phyloP scores from a whole-genome alignment of 2,113 vertebrate genomes.

The Pachycephala philippinensis region DNA sequence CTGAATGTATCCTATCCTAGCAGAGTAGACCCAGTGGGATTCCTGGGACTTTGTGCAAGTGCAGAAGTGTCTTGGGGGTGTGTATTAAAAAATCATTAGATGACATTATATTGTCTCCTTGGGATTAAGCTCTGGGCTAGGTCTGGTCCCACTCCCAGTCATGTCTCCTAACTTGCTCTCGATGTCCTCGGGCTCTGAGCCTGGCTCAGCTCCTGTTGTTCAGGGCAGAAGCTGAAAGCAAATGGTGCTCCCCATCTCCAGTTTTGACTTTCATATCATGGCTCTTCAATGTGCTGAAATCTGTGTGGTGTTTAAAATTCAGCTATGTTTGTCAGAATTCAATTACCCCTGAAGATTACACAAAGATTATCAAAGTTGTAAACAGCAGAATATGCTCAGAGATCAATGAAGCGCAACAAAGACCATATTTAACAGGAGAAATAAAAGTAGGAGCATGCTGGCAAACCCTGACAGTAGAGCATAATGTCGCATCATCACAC shows the following conservation, averaged over 20 bases:
- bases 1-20: background rate
- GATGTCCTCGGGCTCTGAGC: background rate
- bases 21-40: background rate
- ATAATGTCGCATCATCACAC: conserved; percentile 38
- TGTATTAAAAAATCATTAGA: background rate
- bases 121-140: background rate
- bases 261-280: background rate
- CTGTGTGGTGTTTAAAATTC: conserved; percentile 51
- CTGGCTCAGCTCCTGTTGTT: background rate
- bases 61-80: background rate
- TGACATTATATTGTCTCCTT: background rate
- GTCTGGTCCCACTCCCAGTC: background rate
- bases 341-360: conserved; percentile 74
- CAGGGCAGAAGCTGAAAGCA: background rate
- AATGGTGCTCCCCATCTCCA: background rate
- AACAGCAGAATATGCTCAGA: conserved; percentile 72
- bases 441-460: conserved; percentile 55
- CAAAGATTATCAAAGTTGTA: conserved; percentile 76
- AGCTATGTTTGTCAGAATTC: conserved; percentile 57
- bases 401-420: conserved; percentile 71
- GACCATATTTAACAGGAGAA: conserved; percentile 71
- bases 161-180: background rate
- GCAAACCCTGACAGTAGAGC: conserved; percentile 41
- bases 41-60: background rate
- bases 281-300: background rate